Percentiles rank a stretch among this genome's conserved stretches.
Evolutionary conservation across 2,888 invertebrate species (phyloP).

Genomic region (Dimorphilus gyrociliatus): DNA sequence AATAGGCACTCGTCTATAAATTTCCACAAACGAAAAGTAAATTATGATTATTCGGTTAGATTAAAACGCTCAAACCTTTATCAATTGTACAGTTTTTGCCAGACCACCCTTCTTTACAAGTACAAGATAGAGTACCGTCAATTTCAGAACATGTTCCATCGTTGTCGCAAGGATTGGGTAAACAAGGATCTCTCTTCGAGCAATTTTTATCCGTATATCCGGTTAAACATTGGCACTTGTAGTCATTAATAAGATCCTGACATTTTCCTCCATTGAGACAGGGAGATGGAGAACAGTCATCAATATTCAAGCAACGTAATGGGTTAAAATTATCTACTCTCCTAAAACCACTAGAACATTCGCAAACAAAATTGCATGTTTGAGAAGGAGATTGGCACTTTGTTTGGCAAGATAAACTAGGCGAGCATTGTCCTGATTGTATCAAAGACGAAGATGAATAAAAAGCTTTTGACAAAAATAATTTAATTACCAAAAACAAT

Average conservation of each 20-base stretch:
- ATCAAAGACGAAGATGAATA: conserved; percentile 1
- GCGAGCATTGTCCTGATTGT: background rate
- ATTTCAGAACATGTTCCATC: too few relatives aligned
- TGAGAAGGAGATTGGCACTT: conserved; percentile 7
- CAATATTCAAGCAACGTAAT: conserved; percentile 9
- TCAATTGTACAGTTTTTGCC: too few relatives aligned
- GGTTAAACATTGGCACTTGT: conserved; percentile 7
- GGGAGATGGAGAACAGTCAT: conserved; percentile 10
- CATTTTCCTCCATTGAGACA: conserved; percentile 9
- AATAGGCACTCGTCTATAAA: too few relatives aligned
- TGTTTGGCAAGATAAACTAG: conserved; percentile 7
- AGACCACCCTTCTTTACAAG: too few relatives aligned
- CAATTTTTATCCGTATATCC: conserved; percentile 7
- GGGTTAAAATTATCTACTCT: background rate
- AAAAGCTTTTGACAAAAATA: conserved; percentile 1
- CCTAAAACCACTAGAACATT: conserved; percentile 10
- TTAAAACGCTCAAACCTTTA: too few relatives aligned
- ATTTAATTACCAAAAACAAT: background rate
- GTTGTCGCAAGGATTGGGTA: background rate
- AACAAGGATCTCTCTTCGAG: background rate
- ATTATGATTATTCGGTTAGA: too few relatives aligned
- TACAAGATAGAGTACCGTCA: too few relatives aligned
- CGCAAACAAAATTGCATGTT: conserved; percentile 9
- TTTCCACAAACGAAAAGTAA: too few relatives aligned
- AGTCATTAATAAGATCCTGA: conserved; percentile 5